A percentile compares a stretch with the other conserved stretches of the same genome.
phyloP scores from a whole-genome alignment of 2,888 invertebrate genomes.

The Ennomos quercinarius region DNA sequence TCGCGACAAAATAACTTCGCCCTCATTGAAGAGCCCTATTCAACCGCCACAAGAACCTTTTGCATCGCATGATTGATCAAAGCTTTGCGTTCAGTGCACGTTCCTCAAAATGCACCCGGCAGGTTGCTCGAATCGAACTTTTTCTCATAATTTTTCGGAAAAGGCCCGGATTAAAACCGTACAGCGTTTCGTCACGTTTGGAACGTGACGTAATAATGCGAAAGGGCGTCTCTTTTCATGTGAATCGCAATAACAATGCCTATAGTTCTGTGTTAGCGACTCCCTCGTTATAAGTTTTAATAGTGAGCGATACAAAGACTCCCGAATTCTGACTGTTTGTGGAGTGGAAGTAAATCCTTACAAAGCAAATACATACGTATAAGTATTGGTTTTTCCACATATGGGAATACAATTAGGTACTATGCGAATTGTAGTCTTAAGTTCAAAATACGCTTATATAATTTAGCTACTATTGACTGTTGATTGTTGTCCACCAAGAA shows the following conservation, averaged over 20 bases:
- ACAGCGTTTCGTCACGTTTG: constrained; percentile 34
- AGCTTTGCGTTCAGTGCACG: constrained; percentile 66
- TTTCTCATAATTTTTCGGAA: constrained; percentile 25
- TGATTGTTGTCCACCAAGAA: too few relatives aligned
- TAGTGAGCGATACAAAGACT: constrained; percentile 69
- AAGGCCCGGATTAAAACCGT: constrained; percentile 27
- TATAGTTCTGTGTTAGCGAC: constrained; percentile 54
- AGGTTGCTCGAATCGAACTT: constrained; percentile 32
- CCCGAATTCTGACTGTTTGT: constrained; percentile 52
- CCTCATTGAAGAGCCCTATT: constrained; percentile 68
- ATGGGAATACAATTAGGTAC: neutral
- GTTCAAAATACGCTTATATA: too few relatives aligned
- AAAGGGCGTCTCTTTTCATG: constrained; percentile 48
- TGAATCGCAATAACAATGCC: constrained; percentile 54
- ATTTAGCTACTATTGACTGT: too few relatives aligned
- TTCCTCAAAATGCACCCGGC: constrained; percentile 66
- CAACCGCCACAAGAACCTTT: constrained; percentile 77
- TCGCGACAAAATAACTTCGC: constrained; percentile 73
- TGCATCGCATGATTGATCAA: constrained; percentile 81
- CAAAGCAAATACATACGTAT: constrained; percentile 35
- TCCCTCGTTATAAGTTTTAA: constrained; percentile 80
- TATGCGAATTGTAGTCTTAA: neutral
- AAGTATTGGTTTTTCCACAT: constrained; percentile 1
- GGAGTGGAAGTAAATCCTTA: constrained; percentile 46
- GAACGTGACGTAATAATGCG: constrained; percentile 47